A percentile compares a stretch with the other conserved stretches of the same genome.
Conservation (phyloP, 2,888 invertebrate genomes). For the Drosophila nigricruria region DNA sequence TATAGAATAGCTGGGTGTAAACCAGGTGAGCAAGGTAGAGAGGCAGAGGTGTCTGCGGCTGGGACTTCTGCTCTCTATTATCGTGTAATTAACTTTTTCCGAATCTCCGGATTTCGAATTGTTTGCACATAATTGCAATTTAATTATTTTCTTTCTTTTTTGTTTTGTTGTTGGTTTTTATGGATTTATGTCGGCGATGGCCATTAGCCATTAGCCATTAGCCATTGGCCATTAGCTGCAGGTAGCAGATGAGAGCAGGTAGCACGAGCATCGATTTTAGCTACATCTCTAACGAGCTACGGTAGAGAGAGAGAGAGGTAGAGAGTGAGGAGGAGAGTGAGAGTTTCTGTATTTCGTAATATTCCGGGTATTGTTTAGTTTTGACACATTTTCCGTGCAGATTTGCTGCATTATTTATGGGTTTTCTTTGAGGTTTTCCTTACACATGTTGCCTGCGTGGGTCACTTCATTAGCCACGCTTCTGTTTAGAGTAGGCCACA, state of each 20-base stretch:
- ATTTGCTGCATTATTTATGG: slow-evolving; percentile 55
- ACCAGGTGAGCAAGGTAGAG: not conserved
- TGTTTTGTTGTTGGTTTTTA: slow-evolving; percentile 49
- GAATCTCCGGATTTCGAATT: slow-evolving; percentile 79
- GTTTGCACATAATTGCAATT: slow-evolving; percentile 81
- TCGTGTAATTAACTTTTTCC: slow-evolving; percentile 80
- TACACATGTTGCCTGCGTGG: slow-evolving; percentile 39
- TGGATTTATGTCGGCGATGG: slow-evolving; percentile 71
- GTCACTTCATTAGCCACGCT: slow-evolving; percentile 62
- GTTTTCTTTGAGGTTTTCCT: slow-evolving; percentile 59
- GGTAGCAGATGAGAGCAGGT: slow-evolving; percentile 23
- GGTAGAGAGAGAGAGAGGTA: not conserved
- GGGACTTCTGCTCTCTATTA: slow-evolving; percentile 71
- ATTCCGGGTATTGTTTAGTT: slow-evolving; percentile 57
- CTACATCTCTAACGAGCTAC: not conserved
- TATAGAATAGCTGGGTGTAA: slow-evolving; percentile 1
- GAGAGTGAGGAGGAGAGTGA: not conserved
- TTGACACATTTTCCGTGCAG: slow-evolving; percentile 66
- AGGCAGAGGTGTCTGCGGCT: slow-evolving; percentile 6
- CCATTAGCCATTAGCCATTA: slow-evolving; percentile 48
- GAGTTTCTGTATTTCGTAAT: slow-evolving; percentile 18
- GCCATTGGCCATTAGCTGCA: slow-evolving; percentile 32
- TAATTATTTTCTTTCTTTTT: slow-evolving; percentile 70
- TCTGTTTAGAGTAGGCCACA: slow-evolving; percentile 61
- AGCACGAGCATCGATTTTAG: slow-evolving; percentile 48